Evolutionary conservation across 2,888 invertebrate genomes (phyloP).

Genomic region (Phragmatobia fuliginosa): DNA sequence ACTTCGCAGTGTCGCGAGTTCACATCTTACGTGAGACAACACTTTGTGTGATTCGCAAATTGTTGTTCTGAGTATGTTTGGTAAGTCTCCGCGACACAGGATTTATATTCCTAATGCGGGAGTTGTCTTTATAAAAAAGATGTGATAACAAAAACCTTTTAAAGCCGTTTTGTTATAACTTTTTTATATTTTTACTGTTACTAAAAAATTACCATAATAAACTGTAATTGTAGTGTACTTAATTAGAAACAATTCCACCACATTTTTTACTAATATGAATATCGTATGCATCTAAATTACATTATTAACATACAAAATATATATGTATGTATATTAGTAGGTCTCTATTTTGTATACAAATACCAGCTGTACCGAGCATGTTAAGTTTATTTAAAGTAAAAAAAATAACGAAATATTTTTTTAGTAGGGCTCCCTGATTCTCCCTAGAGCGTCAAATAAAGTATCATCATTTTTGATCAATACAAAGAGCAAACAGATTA

Average conservation of each 20-base stretch:
- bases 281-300: background rate
- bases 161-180: background rate
- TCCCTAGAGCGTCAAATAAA: too few species aligned
- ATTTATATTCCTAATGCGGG: too few species aligned
- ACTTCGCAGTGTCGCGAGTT: too few species aligned
- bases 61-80: too few species aligned
- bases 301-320: background rate
- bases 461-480: too few species aligned
- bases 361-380: background rate
- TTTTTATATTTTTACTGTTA: background rate
- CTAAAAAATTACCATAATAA: background rate
- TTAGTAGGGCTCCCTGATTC: too few species aligned
- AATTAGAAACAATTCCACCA: background rate
- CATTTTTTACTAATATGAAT: background rate
- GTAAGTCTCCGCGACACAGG: too few species aligned
- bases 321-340: background rate
- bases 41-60: too few species aligned
- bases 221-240: background rate
- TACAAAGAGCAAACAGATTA: too few species aligned
- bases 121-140: too few species aligned
- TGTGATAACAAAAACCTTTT: background rate
- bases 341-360: background rate
- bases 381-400: background rate
- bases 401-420: background rate
- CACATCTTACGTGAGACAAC: too few species aligned